These are phyloP conservation scores for Pangasius djambal DNA, from an alignment of 2,797 vertebrate species.

Conservation along the genomic window DNA sequence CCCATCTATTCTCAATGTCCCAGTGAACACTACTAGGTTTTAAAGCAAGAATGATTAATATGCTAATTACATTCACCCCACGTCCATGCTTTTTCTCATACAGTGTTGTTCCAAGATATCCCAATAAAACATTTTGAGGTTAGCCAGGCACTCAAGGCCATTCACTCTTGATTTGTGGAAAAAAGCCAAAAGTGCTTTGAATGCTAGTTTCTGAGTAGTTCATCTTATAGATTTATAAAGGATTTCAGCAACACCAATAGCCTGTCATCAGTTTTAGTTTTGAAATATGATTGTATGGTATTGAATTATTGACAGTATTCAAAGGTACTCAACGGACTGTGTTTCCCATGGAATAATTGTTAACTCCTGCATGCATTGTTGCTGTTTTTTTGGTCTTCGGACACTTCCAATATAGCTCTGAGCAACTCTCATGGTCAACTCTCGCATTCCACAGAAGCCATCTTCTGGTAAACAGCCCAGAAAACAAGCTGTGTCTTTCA, in stretches of 20 bases:
- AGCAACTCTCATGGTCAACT: constrained; percentile 61
- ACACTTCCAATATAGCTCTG: background rate
- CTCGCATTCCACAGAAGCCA: constrained; percentile 63
- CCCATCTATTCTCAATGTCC: constrained; percentile 1
- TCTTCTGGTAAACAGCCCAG: constrained; percentile 65
- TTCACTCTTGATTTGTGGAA: constrained; percentile 41
- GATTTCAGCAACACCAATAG: background rate
- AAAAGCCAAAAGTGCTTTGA: constrained; percentile 38
- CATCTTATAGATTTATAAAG: constrained; percentile 23
- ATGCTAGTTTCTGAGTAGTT: constrained; percentile 24
- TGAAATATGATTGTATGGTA: constrained; percentile 15
- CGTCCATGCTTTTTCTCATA: constrained; percentile 9
- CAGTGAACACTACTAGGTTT: constrained; percentile 8
- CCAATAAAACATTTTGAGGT: constrained; percentile 52
- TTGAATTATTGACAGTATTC: constrained; percentile 21
- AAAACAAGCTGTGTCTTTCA: constrained; percentile 70
- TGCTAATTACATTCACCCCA: constrained; percentile 32
- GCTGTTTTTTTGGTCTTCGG: background rate
- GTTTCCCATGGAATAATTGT: background rate
- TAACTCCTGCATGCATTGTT: background rate
- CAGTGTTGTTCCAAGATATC: constrained; percentile 33
- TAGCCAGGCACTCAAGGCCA: constrained; percentile 34
- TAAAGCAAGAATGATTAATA: constrained; percentile 48
- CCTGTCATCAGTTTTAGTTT: constrained; percentile 9
- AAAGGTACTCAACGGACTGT: background rate